These are phyloP conservation scores for Epinephelus fuscoguttatus DNA, from an alignment of 2,113 vertebrate genomes.

Conservation along the genomic window DNA sequence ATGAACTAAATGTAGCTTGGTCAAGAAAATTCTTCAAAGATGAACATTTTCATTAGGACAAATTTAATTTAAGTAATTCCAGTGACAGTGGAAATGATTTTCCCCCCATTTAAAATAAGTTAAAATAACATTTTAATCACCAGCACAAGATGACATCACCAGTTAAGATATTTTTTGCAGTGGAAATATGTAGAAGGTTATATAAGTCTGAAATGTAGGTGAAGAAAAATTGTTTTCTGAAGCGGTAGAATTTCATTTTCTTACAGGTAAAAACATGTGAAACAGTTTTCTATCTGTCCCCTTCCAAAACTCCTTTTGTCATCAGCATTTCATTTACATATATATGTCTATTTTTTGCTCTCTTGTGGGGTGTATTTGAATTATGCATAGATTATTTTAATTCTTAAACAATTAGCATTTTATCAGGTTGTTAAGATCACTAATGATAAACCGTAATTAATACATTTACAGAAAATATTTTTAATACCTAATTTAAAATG, in stretches of 20 bases:
- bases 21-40: slow-evolving; percentile 26
- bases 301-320: background rate
- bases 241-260: background rate
- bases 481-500: background rate
- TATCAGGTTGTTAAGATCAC: background rate
- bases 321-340: background rate
- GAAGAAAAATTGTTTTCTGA: background rate
- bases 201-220: background rate
- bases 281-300: background rate
- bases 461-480: background rate
- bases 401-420: background rate
- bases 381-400: slow-evolving; percentile 1
- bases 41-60: slow-evolving; percentile 25
- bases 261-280: slow-evolving; percentile 10
- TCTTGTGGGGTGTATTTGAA: background rate
- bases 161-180: slow-evolving; percentile 1
- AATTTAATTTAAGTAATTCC: slow-evolving; percentile 14
- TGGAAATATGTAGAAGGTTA: slow-evolving; percentile 3
- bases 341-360: background rate
- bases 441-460: slow-evolving; percentile 8
- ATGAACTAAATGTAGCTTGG: slow-evolving; percentile 35
- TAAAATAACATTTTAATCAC: slow-evolving; percentile 13
- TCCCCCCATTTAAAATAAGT: background rate
- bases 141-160: background rate
- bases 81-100: background rate